Evolutionary conservation across 2,888 invertebrate species (phyloP), one percentile per base, ranked within the genome.

Genomic region (Trachelus stipa): DNA sequence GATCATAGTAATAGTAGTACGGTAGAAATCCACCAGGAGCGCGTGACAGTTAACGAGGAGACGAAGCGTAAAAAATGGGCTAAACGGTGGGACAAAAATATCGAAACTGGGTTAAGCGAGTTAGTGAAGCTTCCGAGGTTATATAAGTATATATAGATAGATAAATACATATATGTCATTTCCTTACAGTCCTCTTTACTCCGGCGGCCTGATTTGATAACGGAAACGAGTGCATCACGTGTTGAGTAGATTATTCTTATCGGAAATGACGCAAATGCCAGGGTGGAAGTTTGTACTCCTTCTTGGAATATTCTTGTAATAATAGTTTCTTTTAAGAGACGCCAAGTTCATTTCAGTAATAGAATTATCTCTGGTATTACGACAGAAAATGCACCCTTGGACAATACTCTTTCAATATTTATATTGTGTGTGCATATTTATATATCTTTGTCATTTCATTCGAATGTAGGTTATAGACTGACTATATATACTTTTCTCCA

Each of bases 281-380:
- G 12, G 12, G 15, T 74, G 31, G 34, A 74, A 23, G 74, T 68
- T 74, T 6, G 23, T 23, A 35, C 23, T 15, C 37, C 37, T 74
- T 40, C n/a, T 31, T 34, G 73, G 69, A 76, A 80, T 80, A 79
- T 77, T 78, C 78, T 80, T 78, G 73, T 68, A 79, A 80, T 76
- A 82, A 82, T 78, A 77, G 75, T 74, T 73, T 6, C 56, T 56
- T 76, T 33, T 74, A 77, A 80, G 77, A 73, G 75, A 68, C 35
- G 77, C 78, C 79, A 79, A 79, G 77, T 80, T 82, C 79, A 76
- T 75, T 82, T 75, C 75, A 73, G 79, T 82, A 82, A 80, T 82
- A 79, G 78, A 74, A 34, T 23, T 23, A 23, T 56, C 9, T 56
- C 9, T 56, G 23, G 9, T 56, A 9, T 56, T 9, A 23, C 56